These are phyloP conservation scores for Zygothrica quintamaculata DNA, from an alignment of 2,888 invertebrate species.

Conservation along the genomic window DNA sequence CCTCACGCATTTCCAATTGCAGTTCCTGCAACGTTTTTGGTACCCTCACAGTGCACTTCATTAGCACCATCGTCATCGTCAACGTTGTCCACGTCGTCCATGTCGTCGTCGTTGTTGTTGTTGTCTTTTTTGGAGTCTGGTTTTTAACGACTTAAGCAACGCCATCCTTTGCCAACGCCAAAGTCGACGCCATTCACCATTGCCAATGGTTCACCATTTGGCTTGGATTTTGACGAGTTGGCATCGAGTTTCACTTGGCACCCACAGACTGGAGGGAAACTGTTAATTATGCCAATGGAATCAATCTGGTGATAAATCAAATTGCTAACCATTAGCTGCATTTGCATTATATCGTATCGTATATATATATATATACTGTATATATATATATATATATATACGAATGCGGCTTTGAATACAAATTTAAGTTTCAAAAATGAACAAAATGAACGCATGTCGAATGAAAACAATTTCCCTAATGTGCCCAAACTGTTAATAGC, in stretches of 20 bases:
- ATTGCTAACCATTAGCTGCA: constrained; percentile 58
- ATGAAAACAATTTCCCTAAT: constrained; percentile 76
- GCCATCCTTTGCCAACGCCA: constrained; percentile 29
- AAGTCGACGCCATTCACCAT: constrained; percentile 18
- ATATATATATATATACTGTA: too few species aligned
- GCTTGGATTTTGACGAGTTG: constrained; percentile 24
- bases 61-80: constrained; percentile 66
- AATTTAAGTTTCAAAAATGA: constrained; percentile 52
- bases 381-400: too few species aligned
- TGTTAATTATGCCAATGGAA: constrained; percentile 65
- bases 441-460: constrained; percentile 41
- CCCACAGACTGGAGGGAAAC: constrained; percentile 35
- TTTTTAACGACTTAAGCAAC: constrained; percentile 10
- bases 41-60: constrained; percentile 62
- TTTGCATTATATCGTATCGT: too few species aligned
- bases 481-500: constrained; percentile 76
- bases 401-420: constrained; percentile 60
- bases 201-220: constrained; percentile 11
- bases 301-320: constrained; percentile 62
- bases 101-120: constrained; percentile 29
- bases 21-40: not conserved
- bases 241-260: constrained; percentile 54
- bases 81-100: constrained; percentile 23
- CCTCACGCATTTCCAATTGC: constrained; percentile 17
- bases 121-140: constrained; percentile 16